These are phyloP conservation scores for Ptyas mucosa DNA, from an alignment of 2,113 vertebrate species.

Conservation along the genomic window DNA sequence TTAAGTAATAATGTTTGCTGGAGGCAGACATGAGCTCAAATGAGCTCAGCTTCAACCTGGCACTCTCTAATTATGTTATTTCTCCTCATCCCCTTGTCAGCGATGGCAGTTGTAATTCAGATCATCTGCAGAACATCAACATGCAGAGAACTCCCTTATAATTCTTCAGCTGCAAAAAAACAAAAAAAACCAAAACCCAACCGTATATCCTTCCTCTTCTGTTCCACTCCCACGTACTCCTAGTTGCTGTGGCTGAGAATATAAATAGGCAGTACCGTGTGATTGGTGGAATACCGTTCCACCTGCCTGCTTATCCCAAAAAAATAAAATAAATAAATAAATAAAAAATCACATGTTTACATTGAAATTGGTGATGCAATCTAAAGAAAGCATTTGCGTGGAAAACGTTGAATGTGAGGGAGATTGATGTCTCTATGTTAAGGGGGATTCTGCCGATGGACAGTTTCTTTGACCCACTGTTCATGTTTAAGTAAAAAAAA, in stretches of 20 bases:
- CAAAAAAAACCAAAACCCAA: no score
- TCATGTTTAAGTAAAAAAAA: background rate
- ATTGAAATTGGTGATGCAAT: background rate
- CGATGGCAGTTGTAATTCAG: background rate
- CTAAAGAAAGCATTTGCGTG: background rate
- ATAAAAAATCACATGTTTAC: background rate
- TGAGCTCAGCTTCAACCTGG: background rate
- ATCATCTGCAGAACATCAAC: background rate
- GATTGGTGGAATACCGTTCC: background rate
- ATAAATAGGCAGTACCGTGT: background rate
- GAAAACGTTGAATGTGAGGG: background rate
- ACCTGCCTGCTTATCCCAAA: background rate
- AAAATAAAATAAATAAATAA: no score
- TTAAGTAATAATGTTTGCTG: background rate
- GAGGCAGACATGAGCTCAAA: background rate
- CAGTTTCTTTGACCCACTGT: background rate
- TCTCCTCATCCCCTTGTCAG: background rate
- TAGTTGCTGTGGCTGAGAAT: background rate
- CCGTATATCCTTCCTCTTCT: background rate
- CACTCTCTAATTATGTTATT: background rate
- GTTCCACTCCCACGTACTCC: background rate
- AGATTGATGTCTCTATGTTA: background rate
- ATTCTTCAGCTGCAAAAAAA: background rate
- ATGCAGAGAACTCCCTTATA: background rate
- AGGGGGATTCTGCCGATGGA: background rate